Base-by-base conservation (phyloP, 1,140 invertebrate species). In the Aphaenogaster floridana region DNA sequence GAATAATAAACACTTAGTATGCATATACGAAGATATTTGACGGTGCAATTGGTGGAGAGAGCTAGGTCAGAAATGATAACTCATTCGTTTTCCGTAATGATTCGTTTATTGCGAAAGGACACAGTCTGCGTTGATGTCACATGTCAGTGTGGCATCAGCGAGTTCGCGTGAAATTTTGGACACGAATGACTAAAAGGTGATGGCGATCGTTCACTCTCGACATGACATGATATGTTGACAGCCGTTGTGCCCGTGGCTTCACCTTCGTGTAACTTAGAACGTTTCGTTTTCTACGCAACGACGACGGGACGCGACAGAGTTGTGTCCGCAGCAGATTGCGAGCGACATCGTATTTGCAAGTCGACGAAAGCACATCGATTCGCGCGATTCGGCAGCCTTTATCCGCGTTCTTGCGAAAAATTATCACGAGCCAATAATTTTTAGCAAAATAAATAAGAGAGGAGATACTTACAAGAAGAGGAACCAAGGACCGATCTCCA, bases 81-180 rank as follows among this genome's bases (percentile, higher is more conserved):
- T 84, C 69, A 8, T 42, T 85, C 89, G 89, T 71, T 89, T 94
- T 94, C 94, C 90, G 92, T 95, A 95, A 94, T 95, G 93, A 94
- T 95, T 95, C 93, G 92, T 95, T 95, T 95, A 95, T 95, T 95
- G 95, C 95, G 95, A 95, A 95, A 95, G 93, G 94, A 95, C 94
- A 94, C 92, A 93, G 92, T 91, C 92, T 89, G 90, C 91, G 87
- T 91, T 50, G 89, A 90, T 89, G 92, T 90, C 92, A 61, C 48
- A 3, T 94, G 93, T 94, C 95, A 94, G 94, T 95, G 94, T 93
- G 94, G 92, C 92, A 95, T 93, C 91, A 80, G 92, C 91, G 89
- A 90, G 92, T 91, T 88, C 90, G 89, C 91, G 90, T 93, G 92
- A 92, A 93, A 93, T 94, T 95, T 92, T 94, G 91, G 93, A 95